Evolutionary conservation across 2,113 vertebrate species (phyloP), one percentile per base, ranked within the genome.

Genomic region (Mesembrinibis cayennensis): DNA sequence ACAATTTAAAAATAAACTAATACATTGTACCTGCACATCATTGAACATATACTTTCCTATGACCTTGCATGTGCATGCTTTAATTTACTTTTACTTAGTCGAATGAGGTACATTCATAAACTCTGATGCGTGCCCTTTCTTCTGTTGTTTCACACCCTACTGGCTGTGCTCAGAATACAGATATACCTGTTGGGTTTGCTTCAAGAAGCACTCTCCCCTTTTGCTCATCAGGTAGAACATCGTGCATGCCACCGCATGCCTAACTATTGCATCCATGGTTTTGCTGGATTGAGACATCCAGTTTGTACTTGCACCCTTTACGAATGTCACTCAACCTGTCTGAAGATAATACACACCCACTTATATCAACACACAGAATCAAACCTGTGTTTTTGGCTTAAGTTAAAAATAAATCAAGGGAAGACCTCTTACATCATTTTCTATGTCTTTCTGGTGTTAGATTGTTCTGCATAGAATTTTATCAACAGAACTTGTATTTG

Each of bases 341-440:
- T 80, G 45, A 59, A 87, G 56, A 45, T 45, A 65, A 45, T 11
- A 44, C 52, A 79, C 86, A 61, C 66, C 72, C 72, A 36, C 62
- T 32, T 42, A 42, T 36, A 83, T 55, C 92, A 80, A 34, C 62
- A 66, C 59, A 42, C 40, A 36, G 25, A 66, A 82, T 79, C 86
- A 90, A 87, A 76, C n/a, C 49, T 22, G 29, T 70, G 72, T 10
- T 34, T 87, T 80, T 84, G 80, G 66, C 62, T 80, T 47, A n/a
- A 65, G 50, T 90, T 83, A 82, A 92, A 96, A 92, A 84, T 80
- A 92, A 87, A 90, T 27, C 34, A 83, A 58, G 45, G 56, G 30
- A 92, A 71, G 58, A 66, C 13, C 22, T 78, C 66, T 74, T 59
- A 61, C 61, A 66, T 76, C 0, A 65, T 82, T 74, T 71, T 63